phyloP scores from a whole-genome alignment of 2,888 invertebrate genomes.

The Chaitophorus viminalis region DNA sequence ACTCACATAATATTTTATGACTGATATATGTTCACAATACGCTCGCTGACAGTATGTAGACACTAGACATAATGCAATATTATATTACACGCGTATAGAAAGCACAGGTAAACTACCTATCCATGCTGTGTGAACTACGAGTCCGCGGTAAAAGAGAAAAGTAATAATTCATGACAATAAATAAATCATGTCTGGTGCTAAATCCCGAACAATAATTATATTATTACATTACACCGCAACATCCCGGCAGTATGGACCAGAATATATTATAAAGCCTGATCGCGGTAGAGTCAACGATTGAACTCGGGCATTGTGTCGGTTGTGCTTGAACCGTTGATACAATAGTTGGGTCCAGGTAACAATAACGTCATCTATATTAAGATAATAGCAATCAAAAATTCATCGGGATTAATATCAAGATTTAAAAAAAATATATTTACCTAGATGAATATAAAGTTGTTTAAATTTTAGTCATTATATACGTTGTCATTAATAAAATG shows the following conservation, averaged over 20 bases:
- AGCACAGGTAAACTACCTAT: not conserved
- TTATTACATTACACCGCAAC: not conserved
- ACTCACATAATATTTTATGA: not conserved
- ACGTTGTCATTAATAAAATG: too few relatives aligned
- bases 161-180: not conserved
- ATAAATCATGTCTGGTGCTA: not conserved
- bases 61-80: not conserved
- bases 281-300: not conserved
- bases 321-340: too few relatives aligned
- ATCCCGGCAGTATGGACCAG: not conserved
- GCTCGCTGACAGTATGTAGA: not conserved
- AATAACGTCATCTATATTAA: too few relatives aligned
- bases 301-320: not conserved
- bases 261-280: not conserved
- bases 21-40: not conserved
- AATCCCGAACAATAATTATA: not conserved
- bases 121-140: not conserved
- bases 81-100: not conserved
- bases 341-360: too few relatives aligned
- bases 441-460: too few relatives aligned
- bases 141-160: not conserved
- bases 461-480: too few relatives aligned
- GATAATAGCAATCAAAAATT: too few relatives aligned
- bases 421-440: too few relatives aligned
- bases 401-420: too few relatives aligned